phyloP scores from a whole-genome alignment of 2,888 invertebrate species.

The Volucella zonaria region DNA sequence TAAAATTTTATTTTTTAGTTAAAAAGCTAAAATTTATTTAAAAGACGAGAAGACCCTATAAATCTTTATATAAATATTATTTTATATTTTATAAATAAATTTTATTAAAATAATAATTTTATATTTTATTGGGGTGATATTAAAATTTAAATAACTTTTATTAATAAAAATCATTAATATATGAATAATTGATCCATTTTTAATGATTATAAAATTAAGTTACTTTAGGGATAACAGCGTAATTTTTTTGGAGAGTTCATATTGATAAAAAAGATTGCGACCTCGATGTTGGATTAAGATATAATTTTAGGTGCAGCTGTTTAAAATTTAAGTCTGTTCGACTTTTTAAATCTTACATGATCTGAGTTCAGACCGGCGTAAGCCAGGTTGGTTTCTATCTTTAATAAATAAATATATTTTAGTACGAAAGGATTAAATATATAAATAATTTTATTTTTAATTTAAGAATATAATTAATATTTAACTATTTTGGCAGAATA shows the following conservation, averaged over 20 bases:
- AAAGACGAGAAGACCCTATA: slow-evolving; percentile 88
- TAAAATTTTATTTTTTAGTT: slow-evolving; percentile 85
- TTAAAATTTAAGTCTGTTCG: slow-evolving; percentile 88
- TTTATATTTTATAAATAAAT: no score
- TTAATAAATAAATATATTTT: slow-evolving; percentile 83
- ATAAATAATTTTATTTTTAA: slow-evolving; percentile 82
- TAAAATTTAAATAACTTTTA: no score
- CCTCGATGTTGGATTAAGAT: slow-evolving; percentile 85
- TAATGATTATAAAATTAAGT: slow-evolving; percentile 87
- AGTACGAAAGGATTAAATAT: slow-evolving; percentile 91
- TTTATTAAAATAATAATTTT: no score
- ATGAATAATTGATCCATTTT: slow-evolving; percentile 17
- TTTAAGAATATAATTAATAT: slow-evolving; percentile 78
- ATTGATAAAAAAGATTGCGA: no score
- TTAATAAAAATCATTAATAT: no score
- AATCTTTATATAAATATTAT: no score
- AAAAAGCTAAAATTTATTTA: slow-evolving; percentile 87
- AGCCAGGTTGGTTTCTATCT: slow-evolving; percentile 92
- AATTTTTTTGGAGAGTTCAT: no score
- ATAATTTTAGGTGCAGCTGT: slow-evolving; percentile 86
- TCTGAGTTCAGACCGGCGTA: slow-evolving; percentile 94
- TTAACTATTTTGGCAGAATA: slow-evolving; percentile 87
- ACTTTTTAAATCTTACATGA: slow-evolving; percentile 93
- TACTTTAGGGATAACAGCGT: slow-evolving; percentile 93
- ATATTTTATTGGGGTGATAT: no score